phyloP scores from a whole-genome alignment of 2,888 invertebrate species.

The Drosophila mimetica region DNA sequence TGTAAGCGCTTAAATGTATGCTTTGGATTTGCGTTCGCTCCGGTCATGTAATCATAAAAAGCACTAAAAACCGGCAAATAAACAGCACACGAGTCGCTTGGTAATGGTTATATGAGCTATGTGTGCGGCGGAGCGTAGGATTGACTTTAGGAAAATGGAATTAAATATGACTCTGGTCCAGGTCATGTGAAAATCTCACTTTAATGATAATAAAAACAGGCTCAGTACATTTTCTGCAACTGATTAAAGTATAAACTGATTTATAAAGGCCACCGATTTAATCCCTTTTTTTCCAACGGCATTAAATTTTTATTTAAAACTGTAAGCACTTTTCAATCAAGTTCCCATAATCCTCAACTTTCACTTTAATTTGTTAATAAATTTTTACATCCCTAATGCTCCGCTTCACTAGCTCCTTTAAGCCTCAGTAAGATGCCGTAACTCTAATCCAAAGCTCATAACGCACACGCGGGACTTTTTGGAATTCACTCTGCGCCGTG shows the following conservation, averaged over 20 bases:
- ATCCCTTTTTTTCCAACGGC: too few species aligned
- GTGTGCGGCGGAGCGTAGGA: slow-evolving; percentile 1
- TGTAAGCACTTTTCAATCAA: too few species aligned
- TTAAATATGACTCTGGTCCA: slow-evolving; percentile 2
- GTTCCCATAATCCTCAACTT: neutral
- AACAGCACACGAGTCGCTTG: slow-evolving; percentile 2
- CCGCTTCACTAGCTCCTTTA: slow-evolving; percentile 23
- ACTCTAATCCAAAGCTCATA: slow-evolving; percentile 34
- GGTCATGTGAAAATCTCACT: neutral
- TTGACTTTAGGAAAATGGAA: slow-evolving; percentile 3
- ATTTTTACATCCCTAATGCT: slow-evolving; percentile 15
- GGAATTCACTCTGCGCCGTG: slow-evolving; percentile 35
- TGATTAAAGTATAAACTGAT: too few species aligned
- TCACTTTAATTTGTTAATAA: slow-evolving; percentile 30
- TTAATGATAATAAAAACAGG: neutral
- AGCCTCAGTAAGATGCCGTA: slow-evolving; percentile 28
- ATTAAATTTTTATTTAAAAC: too few species aligned
- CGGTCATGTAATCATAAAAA: slow-evolving; percentile 25
- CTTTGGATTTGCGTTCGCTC: slow-evolving; percentile 26
- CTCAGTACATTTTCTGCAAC: too few species aligned
- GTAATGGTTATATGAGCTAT: slow-evolving; percentile 15
- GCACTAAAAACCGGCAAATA: slow-evolving; percentile 1
- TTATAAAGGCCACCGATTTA: too few species aligned
- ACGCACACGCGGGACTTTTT: slow-evolving; percentile 35
- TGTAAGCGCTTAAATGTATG: slow-evolving; percentile 42